Base-by-base conservation (phyloP, 2,113 vertebrate species). In the Shinisaurus crocodilurus region DNA sequence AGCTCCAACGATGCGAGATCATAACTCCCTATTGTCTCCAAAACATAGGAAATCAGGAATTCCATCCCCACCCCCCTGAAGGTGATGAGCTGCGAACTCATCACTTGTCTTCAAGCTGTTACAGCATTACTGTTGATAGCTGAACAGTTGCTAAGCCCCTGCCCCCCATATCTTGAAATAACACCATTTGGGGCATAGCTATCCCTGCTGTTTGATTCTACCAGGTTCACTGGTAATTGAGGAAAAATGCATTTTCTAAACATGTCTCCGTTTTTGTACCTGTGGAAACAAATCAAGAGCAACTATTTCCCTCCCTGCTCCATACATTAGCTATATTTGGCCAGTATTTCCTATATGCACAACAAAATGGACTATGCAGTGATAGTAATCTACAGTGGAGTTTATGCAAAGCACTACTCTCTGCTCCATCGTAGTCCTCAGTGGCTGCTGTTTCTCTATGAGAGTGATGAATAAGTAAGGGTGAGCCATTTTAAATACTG, bases 271-370 rank as follows among this genome's bases (percentile, higher is more conserved):
- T 82, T 12, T 37, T 23, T 13, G 60, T n/a, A 75, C n/a, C 89
- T 75, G n/a, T 92, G 18, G 90, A 67, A 90, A 85, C 76, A 89
- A 16, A 34, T 34, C 18, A 76, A 7, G 3, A n/a, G 29, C 83
- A 84, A 15, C 43, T 75, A 34, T 45, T 45, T 16, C 29, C 10
- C 50, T 12, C 18, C 5, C 27, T 3, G 23, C n/a, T n/a, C 25
- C 57, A 40, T 69, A 29, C 13, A 67, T 34, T 15, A 25, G 50
- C 9, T 60, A 25, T 8, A 60, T 74, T 63, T 43, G 50, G 27
- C 48, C 50, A 50, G 29, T 57, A 79, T 77, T 50, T 82, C 20
- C 37, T 54, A 4, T n/a, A 10, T 23, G 75, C 57, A 34, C 32
- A 48, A 45, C 23, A 16, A 43, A 75, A 16, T 50, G 60, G 34